Base-by-base conservation (phyloP, 2,113 vertebrate genomes). In the Gorsachius goisagi region DNA sequence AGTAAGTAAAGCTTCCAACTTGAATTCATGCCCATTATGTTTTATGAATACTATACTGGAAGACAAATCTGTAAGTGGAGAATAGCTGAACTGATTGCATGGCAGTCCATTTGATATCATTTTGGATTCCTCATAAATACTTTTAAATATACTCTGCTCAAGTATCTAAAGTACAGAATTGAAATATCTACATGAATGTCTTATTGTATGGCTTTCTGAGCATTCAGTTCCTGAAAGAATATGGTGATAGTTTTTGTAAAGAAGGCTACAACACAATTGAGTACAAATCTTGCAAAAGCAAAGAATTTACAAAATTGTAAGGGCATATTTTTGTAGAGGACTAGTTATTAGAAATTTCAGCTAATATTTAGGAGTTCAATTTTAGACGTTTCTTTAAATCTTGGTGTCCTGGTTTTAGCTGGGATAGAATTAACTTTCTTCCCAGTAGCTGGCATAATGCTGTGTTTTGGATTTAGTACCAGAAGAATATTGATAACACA, bases 21-120 rank as follows among this genome's bases (percentile, higher is more conserved):
- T 2, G 0, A 56, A 68, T 56, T 76, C 12, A n/a, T 45, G 39
- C 3, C 6, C 28, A 15, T 6, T 41, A 1, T 64, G 3, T 68
- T 76, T 37, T 69, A n/a, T 20, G 11, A 80, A 80, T 47, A 76
- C 52, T 44, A 32, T 21, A 64, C 14, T 60, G n/a, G 8, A 79
- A 60, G 32, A 71, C 21, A 90, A 45, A 72, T 68, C 9, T 69
- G 6, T 53, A 32, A n/a, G 9, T 71, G 26, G 22, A 49, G 27
- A 73, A 62, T 7, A 49, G 13, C 9, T 64, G 26, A 95, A 72
- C 0, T 41, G 30, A 18, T 50, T 30, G 11, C 2, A 5, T 53
- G 28, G 9, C 8, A 71, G 7, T 13, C 5, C 21, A 35, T 44
- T 86, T 64, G 18, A 52, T 26, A 49, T 12, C 0, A n/a, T 73